Evolutionary conservation across 2,888 invertebrate species (phyloP).

Genomic region (Chrysolina haemoptera): DNA sequence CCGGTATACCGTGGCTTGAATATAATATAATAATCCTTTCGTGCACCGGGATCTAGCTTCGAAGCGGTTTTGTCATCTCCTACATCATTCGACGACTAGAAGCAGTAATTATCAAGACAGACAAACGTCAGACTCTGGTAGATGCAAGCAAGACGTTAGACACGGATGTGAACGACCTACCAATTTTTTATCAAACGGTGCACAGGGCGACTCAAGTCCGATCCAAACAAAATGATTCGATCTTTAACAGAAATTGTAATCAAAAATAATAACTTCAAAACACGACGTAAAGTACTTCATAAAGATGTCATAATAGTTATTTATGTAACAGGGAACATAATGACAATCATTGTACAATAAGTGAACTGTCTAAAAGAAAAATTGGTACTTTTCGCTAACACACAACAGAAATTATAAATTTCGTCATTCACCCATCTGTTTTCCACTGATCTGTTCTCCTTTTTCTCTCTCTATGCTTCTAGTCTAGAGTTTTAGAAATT

Average conservation of each 20-base stretch:
- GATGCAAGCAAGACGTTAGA: slow-evolving; percentile 1
- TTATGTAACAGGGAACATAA: too few relatives aligned
- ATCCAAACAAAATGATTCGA: neutral
- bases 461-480: too few relatives aligned
- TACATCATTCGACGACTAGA: slow-evolving; percentile 11
- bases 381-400: too few relatives aligned
- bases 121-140: slow-evolving; percentile 7
- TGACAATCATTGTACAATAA: too few relatives aligned
- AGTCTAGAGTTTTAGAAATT: too few relatives aligned
- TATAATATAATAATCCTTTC: slow-evolving; percentile 16
- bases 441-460: too few relatives aligned
- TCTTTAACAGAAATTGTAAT: neutral
- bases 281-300: too few relatives aligned
- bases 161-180: slow-evolving; percentile 4
- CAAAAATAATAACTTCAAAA: too few relatives aligned
- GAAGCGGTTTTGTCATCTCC: slow-evolving; percentile 19
- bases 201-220: neutral
- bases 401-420: too few relatives aligned
- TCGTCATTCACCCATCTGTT: too few relatives aligned
- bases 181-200: slow-evolving; percentile 3
- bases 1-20: neutral
- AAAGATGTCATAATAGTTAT: too few relatives aligned
- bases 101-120: slow-evolving; percentile 8
- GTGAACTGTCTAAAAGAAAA: too few relatives aligned
- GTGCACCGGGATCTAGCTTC: slow-evolving; percentile 10